Base-by-base conservation (phyloP, 2,797 vertebrate genomes). In the Thalassophryne amazonica region DNA sequence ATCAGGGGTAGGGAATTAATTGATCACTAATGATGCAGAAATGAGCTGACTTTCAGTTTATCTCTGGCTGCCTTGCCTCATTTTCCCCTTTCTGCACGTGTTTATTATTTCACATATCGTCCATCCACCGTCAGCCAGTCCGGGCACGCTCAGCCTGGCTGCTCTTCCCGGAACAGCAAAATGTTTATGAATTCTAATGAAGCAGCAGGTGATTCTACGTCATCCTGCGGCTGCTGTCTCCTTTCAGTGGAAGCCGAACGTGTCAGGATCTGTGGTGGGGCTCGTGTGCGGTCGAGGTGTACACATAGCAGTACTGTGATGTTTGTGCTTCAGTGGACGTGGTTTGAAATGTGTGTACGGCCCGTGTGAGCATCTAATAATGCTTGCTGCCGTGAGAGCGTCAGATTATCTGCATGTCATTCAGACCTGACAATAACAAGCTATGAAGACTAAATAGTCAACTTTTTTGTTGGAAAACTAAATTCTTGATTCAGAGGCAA, bases 111-210 rank as follows among this genome's bases (percentile, higher is more conserved):
- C 46, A 29, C 49, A 63, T 41, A 21, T 16, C 30, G 54, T 48
- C 54, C 43, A 22, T 39, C 20, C 55, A 23, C 56, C 45, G 27
- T 46, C 42, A 60, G 63, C 73, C 37, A 33, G 70, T 62, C 61
- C 51, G 66, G 70, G 42, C 60, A 62, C 58, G 53, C 76, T 71
- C 57, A 35, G 41, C 3, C 33, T 6, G 18, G 45, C 36, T 48
- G 32, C 38, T 60, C 49, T 28, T 47, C 52, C 52, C 15, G 33
- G 30, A 78, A 60, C 43, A 54, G 52, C 27, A 23, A 61, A 68
- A 52, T 61, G 33, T 78, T 63, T 68, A 36, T 77, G 75, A 70
- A 78, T 65, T 55, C 69, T 66, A 60, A 73, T 57, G 63, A 70
- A 52, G 46, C 28, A 18, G 45, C 45, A 36, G 49, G 59, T 56